These are phyloP conservation scores for Leguminivora glycinivorella DNA, from an alignment of 1,140 invertebrate genomes.

Conservation along the genomic window DNA sequence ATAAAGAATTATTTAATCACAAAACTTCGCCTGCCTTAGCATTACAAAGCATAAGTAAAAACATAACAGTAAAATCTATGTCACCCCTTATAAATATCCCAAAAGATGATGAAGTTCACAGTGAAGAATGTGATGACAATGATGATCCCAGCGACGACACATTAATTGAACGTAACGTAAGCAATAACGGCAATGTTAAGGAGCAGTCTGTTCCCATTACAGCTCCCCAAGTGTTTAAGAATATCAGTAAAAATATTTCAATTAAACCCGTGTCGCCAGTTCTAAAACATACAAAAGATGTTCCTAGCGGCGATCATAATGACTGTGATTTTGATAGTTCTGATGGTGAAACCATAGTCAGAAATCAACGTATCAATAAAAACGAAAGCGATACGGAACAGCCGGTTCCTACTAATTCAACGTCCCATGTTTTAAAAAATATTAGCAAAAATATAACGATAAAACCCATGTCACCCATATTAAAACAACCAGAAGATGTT, in stretches of 20 bases:
- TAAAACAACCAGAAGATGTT: constrained; percentile 34
- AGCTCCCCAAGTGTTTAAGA: constrained; percentile 41
- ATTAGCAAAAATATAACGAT: constrained; percentile 51
- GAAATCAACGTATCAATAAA: neutral
- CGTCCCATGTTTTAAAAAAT: constrained; percentile 40
- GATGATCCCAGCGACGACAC: neutral
- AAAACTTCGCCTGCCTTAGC: neutral
- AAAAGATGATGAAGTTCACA: constrained; percentile 30
- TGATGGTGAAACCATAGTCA: neutral
- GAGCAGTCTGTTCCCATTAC: constrained; percentile 29
- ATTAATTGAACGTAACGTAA: constrained; percentile 26
- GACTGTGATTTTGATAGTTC: neutral
- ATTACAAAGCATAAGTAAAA: constrained; percentile 15
- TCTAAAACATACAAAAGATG: constrained; percentile 34
- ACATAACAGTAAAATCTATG: constrained; percentile 15
- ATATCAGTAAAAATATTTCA: constrained; percentile 49
- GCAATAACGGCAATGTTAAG: constrained; percentile 29
- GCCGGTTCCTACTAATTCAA: neutral
- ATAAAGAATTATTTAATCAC: neutral
- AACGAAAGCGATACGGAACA: neutral
- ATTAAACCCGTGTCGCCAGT: constrained; percentile 43
- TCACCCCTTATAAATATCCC: neutral
- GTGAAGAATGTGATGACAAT: constrained; percentile 30
- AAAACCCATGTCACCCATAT: constrained; percentile 40
- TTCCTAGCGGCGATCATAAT: constrained; percentile 30